A percentile compares a stretch with the other conserved stretches of the same genome.
Conservation (phyloP, 2,888 invertebrate genomes). For the Netelia inedita region DNA sequence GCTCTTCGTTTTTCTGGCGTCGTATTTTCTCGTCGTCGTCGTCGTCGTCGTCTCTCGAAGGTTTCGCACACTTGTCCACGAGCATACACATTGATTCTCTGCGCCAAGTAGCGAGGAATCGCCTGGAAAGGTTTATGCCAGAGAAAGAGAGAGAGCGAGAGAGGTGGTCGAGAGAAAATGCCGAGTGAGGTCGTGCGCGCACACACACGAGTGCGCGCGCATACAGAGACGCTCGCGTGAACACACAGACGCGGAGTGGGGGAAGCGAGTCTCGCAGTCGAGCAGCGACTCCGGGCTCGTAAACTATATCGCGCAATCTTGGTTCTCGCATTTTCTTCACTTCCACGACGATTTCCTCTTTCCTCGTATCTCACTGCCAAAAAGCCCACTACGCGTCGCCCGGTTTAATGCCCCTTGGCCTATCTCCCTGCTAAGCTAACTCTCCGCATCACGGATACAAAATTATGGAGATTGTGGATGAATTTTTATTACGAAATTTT, state of each 20-base stretch:
- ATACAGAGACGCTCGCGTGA: slow-evolving; percentile 18
- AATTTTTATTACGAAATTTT: slow-evolving; percentile 23
- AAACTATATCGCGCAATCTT: slow-evolving; percentile 59
- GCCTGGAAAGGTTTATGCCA: slow-evolving; percentile 28
- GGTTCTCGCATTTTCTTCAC: slow-evolving; percentile 61
- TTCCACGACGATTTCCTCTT: slow-evolving; percentile 26
- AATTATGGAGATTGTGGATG: slow-evolving; percentile 40
- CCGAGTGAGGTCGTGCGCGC: slow-evolving; percentile 35
- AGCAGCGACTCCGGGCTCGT: slow-evolving; percentile 37
- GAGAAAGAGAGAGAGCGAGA: slow-evolving; percentile 15
- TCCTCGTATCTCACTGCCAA: neutral
- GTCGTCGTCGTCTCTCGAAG: slow-evolving; percentile 16
- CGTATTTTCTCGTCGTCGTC: slow-evolving; percentile 33
- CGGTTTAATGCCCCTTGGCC: slow-evolving; percentile 20
- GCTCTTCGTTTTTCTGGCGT: slow-evolving; percentile 8
- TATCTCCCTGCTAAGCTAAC: slow-evolving; percentile 34
- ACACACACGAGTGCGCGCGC: slow-evolving; percentile 14
- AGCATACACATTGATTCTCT: slow-evolving; percentile 18
- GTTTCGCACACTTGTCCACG: slow-evolving; percentile 22
- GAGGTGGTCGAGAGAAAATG: slow-evolving; percentile 41
- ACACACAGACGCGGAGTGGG: slow-evolving; percentile 32
- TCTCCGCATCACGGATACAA: slow-evolving; percentile 38
- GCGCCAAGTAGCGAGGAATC: slow-evolving; percentile 52
- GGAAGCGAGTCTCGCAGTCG: slow-evolving; percentile 19
- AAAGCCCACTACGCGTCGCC: neutral